These are phyloP conservation scores for Athalia cordata DNA, from an alignment of 2,888 invertebrate genomes.

Conservation along the genomic window DNA sequence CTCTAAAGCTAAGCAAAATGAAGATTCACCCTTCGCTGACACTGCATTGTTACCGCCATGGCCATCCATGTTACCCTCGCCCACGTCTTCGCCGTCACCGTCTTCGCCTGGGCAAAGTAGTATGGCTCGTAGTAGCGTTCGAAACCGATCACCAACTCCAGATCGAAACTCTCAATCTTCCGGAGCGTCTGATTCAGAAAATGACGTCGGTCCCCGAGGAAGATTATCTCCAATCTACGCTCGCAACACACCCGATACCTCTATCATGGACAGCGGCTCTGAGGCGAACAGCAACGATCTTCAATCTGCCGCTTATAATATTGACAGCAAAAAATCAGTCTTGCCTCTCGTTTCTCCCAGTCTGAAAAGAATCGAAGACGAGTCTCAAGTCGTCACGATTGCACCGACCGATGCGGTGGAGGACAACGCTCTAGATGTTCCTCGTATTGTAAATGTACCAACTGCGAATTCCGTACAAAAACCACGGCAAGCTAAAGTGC, in stretches of 20 bases:
- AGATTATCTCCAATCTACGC: slow-evolving; percentile 66
- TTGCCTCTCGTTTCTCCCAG: slow-evolving; percentile 62
- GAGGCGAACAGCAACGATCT: slow-evolving; percentile 50
- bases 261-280: slow-evolving; percentile 57
- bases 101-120: slow-evolving; percentile 31
- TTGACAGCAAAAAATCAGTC: slow-evolving; percentile 57
- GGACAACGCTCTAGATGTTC: slow-evolving; percentile 68
- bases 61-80: slow-evolving; percentile 14
- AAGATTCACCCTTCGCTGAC: not conserved
- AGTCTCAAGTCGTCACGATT: slow-evolving; percentile 65
- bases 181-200: slow-evolving; percentile 50
- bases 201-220: slow-evolving; percentile 54
- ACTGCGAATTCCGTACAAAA: slow-evolving; percentile 56
- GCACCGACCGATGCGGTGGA: slow-evolving; percentile 68
- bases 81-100: slow-evolving; percentile 1
- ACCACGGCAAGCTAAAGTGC: slow-evolving; percentile 66
- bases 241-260: slow-evolving; percentile 63
- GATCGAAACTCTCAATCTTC: slow-evolving; percentile 43
- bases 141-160: slow-evolving; percentile 57
- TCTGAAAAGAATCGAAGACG: slow-evolving; percentile 55
- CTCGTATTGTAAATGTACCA: slow-evolving; percentile 47
- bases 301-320: slow-evolving; percentile 59
- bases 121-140: slow-evolving; percentile 48
- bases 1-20: not conserved
- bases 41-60: not conserved